phyloP scores from a whole-genome alignment of 2,797 vertebrate genomes.

The Oophaga sylvatica region DNA sequence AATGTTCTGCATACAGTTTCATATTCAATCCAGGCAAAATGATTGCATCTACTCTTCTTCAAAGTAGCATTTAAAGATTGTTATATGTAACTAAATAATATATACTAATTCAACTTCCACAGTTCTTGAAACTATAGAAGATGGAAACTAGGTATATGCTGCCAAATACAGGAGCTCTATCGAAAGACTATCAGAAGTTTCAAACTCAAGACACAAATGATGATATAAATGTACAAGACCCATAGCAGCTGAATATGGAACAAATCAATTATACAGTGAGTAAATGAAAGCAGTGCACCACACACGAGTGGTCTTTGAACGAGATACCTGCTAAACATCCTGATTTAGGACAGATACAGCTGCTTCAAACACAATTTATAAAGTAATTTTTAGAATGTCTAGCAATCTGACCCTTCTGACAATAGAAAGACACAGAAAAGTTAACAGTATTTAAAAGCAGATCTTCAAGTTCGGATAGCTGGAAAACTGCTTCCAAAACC shows the following conservation, averaged over 20 bases:
- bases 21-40: not conserved
- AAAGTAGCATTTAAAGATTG: not conserved
- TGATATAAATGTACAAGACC: slow-evolving; percentile 30
- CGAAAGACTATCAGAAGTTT: slow-evolving; percentile 56
- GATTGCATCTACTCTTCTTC: not conserved
- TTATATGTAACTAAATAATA: not conserved
- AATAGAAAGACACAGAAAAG: not conserved
- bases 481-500: not conserved
- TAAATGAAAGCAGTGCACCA: slow-evolving; percentile 50
- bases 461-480: not conserved
- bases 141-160: slow-evolving; percentile 61
- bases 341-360: not conserved
- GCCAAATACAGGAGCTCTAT: slow-evolving; percentile 62
- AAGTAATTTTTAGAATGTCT: not conserved
- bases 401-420: not conserved
- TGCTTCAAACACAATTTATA: not conserved
- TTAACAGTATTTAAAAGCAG: not conserved
- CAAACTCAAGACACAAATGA: slow-evolving; percentile 33
- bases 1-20: not conserved
- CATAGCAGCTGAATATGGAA: slow-evolving; percentile 37
- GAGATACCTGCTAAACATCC: slow-evolving; percentile 9
- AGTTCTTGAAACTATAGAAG: slow-evolving; percentile 54
- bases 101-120: slow-evolving; percentile 43
- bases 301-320: not conserved
- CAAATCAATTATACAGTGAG: slow-evolving; percentile 39